Conservation (phyloP, 2,797 vertebrate genomes). For the Pangasius krempfi region DNA sequence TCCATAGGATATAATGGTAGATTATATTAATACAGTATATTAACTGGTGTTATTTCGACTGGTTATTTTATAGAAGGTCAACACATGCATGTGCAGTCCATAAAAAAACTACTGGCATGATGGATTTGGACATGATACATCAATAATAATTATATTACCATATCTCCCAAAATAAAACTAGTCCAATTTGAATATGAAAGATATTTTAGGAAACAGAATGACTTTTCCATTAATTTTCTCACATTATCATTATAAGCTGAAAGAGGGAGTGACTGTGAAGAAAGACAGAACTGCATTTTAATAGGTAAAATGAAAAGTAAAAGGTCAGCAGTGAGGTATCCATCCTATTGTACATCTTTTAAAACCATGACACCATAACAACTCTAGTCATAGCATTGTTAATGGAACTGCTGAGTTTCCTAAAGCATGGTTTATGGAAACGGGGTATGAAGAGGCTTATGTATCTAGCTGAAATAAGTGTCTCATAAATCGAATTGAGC, state of each 20-base stretch:
- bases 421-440: background rate
- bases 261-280: background rate
- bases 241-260: background rate
- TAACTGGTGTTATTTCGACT: background rate
- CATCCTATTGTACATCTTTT: too few relatives aligned
- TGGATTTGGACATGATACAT: background rate
- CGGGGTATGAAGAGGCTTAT: background rate
- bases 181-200: too few relatives aligned
- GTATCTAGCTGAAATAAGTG: background rate
- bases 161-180: background rate
- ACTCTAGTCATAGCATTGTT: background rate
- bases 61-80: background rate
- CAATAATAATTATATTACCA: background rate
- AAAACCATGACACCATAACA: background rate
- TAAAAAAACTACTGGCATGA: background rate
- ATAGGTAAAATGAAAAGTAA: background rate
- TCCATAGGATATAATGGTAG: background rate
- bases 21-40: background rate
- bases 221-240: background rate
- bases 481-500: conserved; percentile 2
- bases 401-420: background rate
- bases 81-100: background rate
- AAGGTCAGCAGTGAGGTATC: background rate
- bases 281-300: background rate
- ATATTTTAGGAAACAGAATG: background rate